Conservation (phyloP, 2,888 invertebrate genomes). For the Leptinotarsa peninsularis region DNA sequence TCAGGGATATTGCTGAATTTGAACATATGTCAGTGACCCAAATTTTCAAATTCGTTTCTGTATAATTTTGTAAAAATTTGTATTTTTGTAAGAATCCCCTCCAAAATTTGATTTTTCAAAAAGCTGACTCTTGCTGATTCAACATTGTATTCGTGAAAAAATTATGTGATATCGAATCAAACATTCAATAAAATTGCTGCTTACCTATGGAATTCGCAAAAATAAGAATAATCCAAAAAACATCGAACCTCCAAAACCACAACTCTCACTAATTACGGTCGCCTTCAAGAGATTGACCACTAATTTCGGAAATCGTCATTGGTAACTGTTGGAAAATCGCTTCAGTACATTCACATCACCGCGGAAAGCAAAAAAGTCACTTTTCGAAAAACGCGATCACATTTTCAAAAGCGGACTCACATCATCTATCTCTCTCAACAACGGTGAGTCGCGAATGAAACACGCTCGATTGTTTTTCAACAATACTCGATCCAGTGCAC, state of each 20-base stretch:
- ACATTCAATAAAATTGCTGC: not conserved
- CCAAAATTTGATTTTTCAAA: too few relatives aligned
- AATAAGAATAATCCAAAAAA: conserved; percentile 10
- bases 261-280: conserved; percentile 16
- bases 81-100: too few relatives aligned
- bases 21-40: too few relatives aligned
- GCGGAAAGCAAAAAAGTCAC: conserved; percentile 16
- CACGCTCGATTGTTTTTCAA: conserved; percentile 41
- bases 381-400: conserved; percentile 29
- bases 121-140: too few relatives aligned
- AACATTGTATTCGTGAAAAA: too few relatives aligned
- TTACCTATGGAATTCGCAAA: conserved; percentile 6
- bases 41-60: too few relatives aligned
- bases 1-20: too few relatives aligned
- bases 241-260: not conserved
- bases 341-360: conserved; percentile 20
- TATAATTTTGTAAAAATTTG: too few relatives aligned
- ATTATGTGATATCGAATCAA: not conserved
- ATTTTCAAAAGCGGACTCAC: conserved; percentile 32
- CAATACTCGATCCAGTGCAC: conserved; percentile 30
- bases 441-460: conserved; percentile 34
- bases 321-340: conserved; percentile 1
- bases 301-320: conserved; percentile 12
- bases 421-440: conserved; percentile 18
- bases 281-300: not conserved